These are phyloP conservation scores for Fopius arisanus DNA, from an alignment of 1,140 invertebrate species.

Conservation along the genomic window DNA sequence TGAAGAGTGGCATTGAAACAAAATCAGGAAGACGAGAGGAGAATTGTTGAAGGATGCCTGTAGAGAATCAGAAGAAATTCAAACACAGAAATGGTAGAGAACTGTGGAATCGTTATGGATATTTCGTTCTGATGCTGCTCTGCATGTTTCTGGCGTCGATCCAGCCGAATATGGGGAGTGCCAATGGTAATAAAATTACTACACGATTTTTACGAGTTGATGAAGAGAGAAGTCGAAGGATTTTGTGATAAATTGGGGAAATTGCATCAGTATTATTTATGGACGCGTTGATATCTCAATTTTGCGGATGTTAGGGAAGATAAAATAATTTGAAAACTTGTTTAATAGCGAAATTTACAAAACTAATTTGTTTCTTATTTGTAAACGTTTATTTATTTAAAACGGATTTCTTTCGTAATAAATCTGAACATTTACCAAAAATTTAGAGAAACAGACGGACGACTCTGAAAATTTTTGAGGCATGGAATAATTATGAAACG, in stretches of 20 bases:
- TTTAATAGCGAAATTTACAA: too few species aligned
- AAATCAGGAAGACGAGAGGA: background rate
- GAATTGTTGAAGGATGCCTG: background rate
- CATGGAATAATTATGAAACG: too few species aligned
- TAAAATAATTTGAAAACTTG: too few species aligned
- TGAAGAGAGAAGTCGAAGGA: background rate
- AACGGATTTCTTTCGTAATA: too few species aligned
- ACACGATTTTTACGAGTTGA: constrained; percentile 5
- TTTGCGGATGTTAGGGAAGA: too few species aligned
- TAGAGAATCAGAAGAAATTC: background rate
- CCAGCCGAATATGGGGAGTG: constrained; percentile 52
- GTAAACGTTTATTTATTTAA: too few species aligned
- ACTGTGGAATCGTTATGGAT: constrained; percentile 46
- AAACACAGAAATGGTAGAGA: constrained; percentile 39
- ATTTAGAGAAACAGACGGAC: too few species aligned
- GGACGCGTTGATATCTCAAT: too few species aligned
- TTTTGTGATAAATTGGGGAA: background rate
- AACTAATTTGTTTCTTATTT: too few species aligned
- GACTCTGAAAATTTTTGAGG: too few species aligned
- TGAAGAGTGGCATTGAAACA: background rate
- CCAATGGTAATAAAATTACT: constrained; percentile 49
- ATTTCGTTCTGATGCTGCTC: constrained; percentile 53
- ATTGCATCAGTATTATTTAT: too few species aligned
- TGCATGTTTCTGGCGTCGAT: constrained; percentile 58
- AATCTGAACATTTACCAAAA: too few species aligned